Conservation (phyloP, 1,140 invertebrate species). For the Sycobia sp. region DNA sequence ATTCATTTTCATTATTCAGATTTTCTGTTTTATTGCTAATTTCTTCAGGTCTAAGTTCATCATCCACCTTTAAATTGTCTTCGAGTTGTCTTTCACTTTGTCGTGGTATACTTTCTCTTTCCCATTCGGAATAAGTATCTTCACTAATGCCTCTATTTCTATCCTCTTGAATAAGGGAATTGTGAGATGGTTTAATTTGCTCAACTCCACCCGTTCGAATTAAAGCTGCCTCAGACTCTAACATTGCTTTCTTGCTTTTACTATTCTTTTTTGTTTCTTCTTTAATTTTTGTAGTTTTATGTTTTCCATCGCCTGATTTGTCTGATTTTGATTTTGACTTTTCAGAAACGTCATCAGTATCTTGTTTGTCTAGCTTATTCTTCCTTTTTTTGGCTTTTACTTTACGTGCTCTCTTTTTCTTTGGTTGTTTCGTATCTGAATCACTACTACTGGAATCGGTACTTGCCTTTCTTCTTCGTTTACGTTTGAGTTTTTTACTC, state of each 20-base stretch:
- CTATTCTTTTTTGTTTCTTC: conserved; percentile 15
- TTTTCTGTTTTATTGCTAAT: conserved; percentile 15
- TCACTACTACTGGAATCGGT: conserved; percentile 53
- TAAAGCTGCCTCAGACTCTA: no score
- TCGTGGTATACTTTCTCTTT: conserved; percentile 23
- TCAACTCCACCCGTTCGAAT: neutral
- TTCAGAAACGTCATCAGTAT: conserved; percentile 1
- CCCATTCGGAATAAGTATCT: conserved; percentile 15
- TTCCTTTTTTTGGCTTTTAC: conserved; percentile 39
- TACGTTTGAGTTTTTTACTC: conserved; percentile 25
- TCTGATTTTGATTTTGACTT: conserved; percentile 39
- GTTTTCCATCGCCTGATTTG: conserved; percentile 34
- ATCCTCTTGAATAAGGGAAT: neutral
- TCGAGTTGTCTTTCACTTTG: conserved; percentile 25
- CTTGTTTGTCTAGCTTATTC: conserved; percentile 25
- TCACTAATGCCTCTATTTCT: conserved; percentile 5
- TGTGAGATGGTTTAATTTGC: neutral
- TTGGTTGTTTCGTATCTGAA: conserved; percentile 36
- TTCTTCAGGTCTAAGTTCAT: conserved; percentile 13
- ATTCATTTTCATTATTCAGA: neutral
- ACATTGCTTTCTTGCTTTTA: no score
- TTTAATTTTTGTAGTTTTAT: conserved; percentile 28
- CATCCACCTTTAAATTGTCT: conserved; percentile 4
- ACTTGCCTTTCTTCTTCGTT: conserved; percentile 32
- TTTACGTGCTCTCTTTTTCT: conserved; percentile 22